A percentile compares a stretch with the other conserved stretches of the same genome.
phyloP scores from a whole-genome alignment of 2,888 invertebrate genomes.

The Drosophila rellima region DNA sequence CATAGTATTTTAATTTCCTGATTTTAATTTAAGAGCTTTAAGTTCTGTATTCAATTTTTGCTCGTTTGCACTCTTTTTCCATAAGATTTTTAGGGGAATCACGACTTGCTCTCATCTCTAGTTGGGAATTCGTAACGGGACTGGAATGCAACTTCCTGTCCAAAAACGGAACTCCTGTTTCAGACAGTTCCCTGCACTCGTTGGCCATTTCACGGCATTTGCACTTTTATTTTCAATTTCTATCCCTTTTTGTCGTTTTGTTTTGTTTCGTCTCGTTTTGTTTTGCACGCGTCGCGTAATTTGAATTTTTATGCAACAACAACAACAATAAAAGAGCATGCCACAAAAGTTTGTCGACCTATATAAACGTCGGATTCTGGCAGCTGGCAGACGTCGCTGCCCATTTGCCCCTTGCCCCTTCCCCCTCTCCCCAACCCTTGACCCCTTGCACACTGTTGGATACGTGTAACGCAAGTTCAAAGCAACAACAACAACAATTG shows the following conservation, averaged over 20 bases:
- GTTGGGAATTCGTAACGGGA: not conserved
- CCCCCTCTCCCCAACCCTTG: not conserved
- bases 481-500: conserved; percentile 55
- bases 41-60: too few species aligned
- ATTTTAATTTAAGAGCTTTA: too few species aligned
- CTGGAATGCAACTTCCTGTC: not conserved
- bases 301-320: conserved; percentile 79
- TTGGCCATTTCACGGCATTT: conserved; percentile 65
- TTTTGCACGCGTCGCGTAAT: conserved; percentile 70
- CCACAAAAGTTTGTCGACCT: conserved; percentile 81
- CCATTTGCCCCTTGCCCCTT: not conserved
- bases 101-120: too few species aligned
- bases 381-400: conserved; percentile 29
- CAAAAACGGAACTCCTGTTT: conserved; percentile 2
- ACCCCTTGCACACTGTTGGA: conserved; percentile 40
- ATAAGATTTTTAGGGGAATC: too few species aligned
- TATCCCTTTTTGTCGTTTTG: conserved; percentile 29
- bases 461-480: conserved; percentile 80
- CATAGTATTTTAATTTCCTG: too few species aligned
- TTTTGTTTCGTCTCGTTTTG: conserved; percentile 35
- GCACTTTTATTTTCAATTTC: conserved; percentile 75
- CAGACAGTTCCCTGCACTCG: conserved; percentile 17
- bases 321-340: conserved; percentile 57
- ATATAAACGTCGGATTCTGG: conserved; percentile 70
- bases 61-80: too few species aligned